These are phyloP conservation scores for Chromis chromis DNA, from an alignment of 2,797 vertebrate species.

Conservation along the genomic window DNA sequence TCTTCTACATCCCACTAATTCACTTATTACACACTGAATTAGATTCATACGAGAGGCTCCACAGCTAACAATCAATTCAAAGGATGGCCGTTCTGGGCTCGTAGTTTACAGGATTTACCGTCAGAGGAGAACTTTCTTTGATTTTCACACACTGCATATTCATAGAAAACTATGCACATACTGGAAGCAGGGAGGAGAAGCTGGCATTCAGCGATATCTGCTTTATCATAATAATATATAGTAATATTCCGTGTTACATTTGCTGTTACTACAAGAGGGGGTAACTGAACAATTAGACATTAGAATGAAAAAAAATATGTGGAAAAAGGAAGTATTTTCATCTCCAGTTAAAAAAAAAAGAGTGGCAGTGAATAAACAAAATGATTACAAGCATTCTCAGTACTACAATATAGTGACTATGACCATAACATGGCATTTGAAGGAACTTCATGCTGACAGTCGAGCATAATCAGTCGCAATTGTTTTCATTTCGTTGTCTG, in stretches of 20 bases:
- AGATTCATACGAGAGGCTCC: constrained; percentile 69
- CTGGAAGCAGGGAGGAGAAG: constrained; percentile 1
- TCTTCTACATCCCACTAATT: constrained; percentile 78
- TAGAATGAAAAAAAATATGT: neutral
- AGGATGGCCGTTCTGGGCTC: constrained; percentile 33
- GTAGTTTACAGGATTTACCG: constrained; percentile 26
- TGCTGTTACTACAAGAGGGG: neutral
- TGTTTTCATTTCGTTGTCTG: constrained; percentile 41
- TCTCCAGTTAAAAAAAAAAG: neutral
- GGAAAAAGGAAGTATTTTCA: neutral
- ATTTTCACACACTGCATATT: constrained; percentile 1
- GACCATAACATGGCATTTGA: neutral
- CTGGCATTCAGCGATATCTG: neutral
- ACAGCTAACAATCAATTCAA: constrained; percentile 62
- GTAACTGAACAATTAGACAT: neutral
- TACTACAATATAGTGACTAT: neutral
- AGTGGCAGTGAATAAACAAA: neutral
- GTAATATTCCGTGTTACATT: neutral
- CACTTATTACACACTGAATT: constrained; percentile 73
- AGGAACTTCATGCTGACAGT: constrained; percentile 18
- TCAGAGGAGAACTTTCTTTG: constrained; percentile 11
- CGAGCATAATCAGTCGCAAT: constrained; percentile 32
- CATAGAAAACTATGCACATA: neutral
- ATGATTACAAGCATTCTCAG: constrained; percentile 2
- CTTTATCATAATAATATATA: neutral